Evolutionary conservation across 30 jellyfish, hydroid and myxozoan genomes (phyloP), one percentile per base, ranked within the genome.

Genomic region (Morbakka virulenta): DNA sequence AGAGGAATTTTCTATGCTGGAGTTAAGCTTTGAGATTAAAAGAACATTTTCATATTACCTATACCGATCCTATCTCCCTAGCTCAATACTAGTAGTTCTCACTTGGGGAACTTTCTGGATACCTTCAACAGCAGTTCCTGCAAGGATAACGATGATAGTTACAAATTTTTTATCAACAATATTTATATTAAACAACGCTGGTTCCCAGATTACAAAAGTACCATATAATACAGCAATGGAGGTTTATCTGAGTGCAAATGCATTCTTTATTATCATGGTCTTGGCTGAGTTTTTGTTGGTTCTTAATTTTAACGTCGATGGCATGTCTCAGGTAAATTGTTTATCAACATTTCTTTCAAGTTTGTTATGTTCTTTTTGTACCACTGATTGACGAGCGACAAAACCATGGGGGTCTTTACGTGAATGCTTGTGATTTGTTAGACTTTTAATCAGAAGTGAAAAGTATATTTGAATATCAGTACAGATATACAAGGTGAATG

Each of bases 91-190:
- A 1, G 94, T 82, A 20, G 32, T 69, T 6, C 27, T 82, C 47
- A 66, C 94, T 25, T 82, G 94, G 94, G 94, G 81, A 11, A 82
- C 82, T 14, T 72, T 82, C 32, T 82, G 94, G 94, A 61, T 82
- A 41, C 94, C 94, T 27, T 70, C 94, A 6, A 62, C 27, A 9
- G 94, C 94, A 35, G 87, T 82, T 2, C 94, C 94, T 28, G 94
- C 94, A 21, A 82, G 94, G 24, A 87, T 82, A 2, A 82, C 94
- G 34, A 49, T 82, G 52, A 82, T 82, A 13, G 94, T 82, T 6
- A 82, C 94, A 2, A 82, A 69, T 29, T 82, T 82, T 63, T n/a
- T 82, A 25, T 29, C 94, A 11, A 82, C 94, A 4, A 63, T 82
- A 2, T 82, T 82, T 32, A 81, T 82, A 14, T 69, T 82, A 3